phyloP scores from a whole-genome alignment of 2,888 invertebrate genomes.

The Anticlea derivata region DNA sequence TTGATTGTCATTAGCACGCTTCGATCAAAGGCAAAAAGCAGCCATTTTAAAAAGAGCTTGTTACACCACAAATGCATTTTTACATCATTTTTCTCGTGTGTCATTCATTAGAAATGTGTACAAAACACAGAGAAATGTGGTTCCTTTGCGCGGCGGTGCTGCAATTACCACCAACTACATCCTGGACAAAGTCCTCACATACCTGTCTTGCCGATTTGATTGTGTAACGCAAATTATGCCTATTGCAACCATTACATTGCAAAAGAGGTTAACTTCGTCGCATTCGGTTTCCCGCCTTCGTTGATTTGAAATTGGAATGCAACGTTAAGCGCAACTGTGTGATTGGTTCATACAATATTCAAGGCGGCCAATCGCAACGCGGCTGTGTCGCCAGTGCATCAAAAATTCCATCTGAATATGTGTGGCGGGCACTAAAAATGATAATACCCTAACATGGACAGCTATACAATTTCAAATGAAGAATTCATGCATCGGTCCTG shows the following conservation, averaged over 20 bases:
- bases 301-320: constrained; percentile 83
- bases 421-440: constrained; percentile 84
- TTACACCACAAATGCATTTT: constrained; percentile 24
- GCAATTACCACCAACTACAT: constrained; percentile 34
- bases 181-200: constrained; percentile 41
- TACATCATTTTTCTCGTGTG: constrained; percentile 33
- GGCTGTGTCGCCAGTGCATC: constrained; percentile 84
- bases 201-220: constrained; percentile 55
- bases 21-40: constrained; percentile 28
- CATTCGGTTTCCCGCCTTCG: constrained; percentile 74
- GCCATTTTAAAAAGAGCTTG: constrained; percentile 28
- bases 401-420: constrained; percentile 85
- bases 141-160: constrained; percentile 32
- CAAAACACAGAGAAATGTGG: constrained; percentile 36
- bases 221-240: constrained; percentile 68
- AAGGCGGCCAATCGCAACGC: constrained; percentile 77
- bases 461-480: constrained; percentile 82
- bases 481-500: constrained; percentile 77
- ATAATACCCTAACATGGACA: constrained; percentile 81
- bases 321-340: constrained; percentile 76
- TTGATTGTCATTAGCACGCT: constrained; percentile 31
- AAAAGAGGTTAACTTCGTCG: constrained; percentile 68
- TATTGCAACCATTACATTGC: constrained; percentile 64
- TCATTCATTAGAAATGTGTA: constrained; percentile 34
- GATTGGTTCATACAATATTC: constrained; percentile 84